Base-by-base conservation (phyloP, 2,113 vertebrate genomes). In the Scopus umbretta region DNA sequence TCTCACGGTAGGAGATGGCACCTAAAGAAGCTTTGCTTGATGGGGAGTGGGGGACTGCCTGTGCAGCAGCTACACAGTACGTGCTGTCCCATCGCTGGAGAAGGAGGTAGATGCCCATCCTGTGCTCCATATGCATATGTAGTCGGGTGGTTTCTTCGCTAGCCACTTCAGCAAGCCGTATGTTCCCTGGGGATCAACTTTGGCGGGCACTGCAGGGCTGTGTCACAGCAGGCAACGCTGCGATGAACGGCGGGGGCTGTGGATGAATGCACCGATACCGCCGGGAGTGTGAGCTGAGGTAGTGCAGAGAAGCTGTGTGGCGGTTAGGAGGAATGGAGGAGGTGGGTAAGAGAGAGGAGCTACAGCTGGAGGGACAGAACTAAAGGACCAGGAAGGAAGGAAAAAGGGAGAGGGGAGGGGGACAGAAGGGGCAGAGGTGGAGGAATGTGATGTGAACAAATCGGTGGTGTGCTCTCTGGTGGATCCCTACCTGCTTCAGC, bases 391-490 rank as follows among this genome's bases (percentile, higher is more conserved):
- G 23, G 7, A 71, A 75, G 27, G 45, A 47, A 55, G 7, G 2
- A 42, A 2, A 34, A 34, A 1, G 0, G 4, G 27, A 7, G 21
- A 16, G 4, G 6, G 12, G 15, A 0, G 19, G 38, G 43, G 52
- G 55, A 9, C 0, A 3, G 9, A 70, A 30, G 6, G 43, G 43
- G 36, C 40, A 79, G 83, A 70, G 30, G n/a, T 67, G 23, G 23
- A 49, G 29, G 17, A 38, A 30, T 42, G 40, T 42, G n/a, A 22
- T 36, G 21, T 23, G 67, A 86, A 18, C 16, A 47, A 47, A 52
- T n/a, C 1, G 0, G 19, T 62, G 65, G 30, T 27, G 43, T 20
- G 47, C 52, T 22, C 59, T 61, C 50, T 34, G 47, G 15, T 36
- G 25, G 45, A 42, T 71, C 20, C 30, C 36, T 61, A 7, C 17